Evolutionary conservation across 2,888 invertebrate species (phyloP).

Genomic region (Drosophila ezoana): DNA sequence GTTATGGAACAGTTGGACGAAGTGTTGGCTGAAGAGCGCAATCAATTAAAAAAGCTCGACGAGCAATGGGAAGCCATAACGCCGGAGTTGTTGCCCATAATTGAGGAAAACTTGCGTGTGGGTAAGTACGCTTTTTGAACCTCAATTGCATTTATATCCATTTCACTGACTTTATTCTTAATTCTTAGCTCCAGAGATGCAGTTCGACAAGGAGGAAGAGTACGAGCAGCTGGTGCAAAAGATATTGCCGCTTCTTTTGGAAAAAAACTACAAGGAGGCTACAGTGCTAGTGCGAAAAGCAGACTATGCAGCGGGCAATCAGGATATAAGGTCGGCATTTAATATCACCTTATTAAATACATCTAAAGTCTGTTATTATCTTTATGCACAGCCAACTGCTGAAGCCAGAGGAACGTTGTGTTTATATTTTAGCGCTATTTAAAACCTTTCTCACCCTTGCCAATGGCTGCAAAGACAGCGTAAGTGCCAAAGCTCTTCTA

Average conservation of each 20-base stretch:
- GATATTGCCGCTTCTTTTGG: constrained; percentile 76
- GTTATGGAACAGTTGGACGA: constrained; percentile 84
- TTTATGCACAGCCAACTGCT: constrained; percentile 29
- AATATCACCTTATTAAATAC: not conserved
- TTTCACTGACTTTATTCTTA: not conserved
- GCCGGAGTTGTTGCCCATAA: constrained; percentile 76
- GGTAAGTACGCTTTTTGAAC: constrained; percentile 50
- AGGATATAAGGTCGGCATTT: constrained; percentile 70
- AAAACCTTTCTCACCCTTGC: constrained; percentile 83
- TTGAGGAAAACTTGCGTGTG: constrained; percentile 77
- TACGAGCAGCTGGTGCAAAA: constrained; percentile 80
- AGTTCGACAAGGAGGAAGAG: constrained; percentile 75
- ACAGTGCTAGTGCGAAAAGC: constrained; percentile 81
- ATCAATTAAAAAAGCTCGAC: constrained; percentile 86
- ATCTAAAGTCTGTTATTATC: not conserved
- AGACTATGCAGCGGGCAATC: constrained; percentile 82
- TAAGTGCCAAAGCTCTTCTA: constrained; percentile 59
- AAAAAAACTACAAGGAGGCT: constrained; percentile 82
- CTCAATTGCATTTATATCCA: rapidly evolving
- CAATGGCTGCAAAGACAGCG: constrained; percentile 80
- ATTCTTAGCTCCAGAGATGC: constrained; percentile 54
- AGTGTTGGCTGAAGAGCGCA: constrained; percentile 87
- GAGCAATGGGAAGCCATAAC: constrained; percentile 82
- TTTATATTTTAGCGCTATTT: constrained; percentile 80
- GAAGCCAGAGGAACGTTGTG: constrained; percentile 81